Evolutionary conservation across 1,140 invertebrate genomes (phyloP), one percentile per base, ranked within the genome.

Genomic region (Aphidius ervi): DNA sequence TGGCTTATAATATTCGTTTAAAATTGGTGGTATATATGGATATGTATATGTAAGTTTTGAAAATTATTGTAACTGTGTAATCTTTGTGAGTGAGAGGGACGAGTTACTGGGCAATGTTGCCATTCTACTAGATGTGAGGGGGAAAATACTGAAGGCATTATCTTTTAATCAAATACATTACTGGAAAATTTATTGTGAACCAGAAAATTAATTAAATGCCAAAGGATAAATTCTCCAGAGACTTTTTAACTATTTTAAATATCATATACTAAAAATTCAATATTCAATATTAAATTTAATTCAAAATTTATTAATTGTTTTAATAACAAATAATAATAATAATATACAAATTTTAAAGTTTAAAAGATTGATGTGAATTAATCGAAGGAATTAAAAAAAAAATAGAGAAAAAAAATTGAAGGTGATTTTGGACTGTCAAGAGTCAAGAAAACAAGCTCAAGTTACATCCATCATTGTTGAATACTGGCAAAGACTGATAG

Each of bases 111-210:
- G 23, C 23, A 4, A 31, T 31, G 23, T 31, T 31, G 23, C 23
- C 23, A 31, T 31, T 31, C 4, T 31, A 31, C 4, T 31, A 31
- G 23, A 31, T 31, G 23, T 31, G 23, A 31, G 23, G 50, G 40
- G 45, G 23, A 55, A 65, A 74, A 71, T 68, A 72, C 70, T 70
- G 65, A 67, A 71, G 71, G 76, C 73, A 78, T 79, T 79, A 78
- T 79, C 77, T 75, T 77, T 77, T 78, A 78, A 78, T 78, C 77
- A 79, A 79, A 79, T 77, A 77, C 75, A 78, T 79, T 78, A 78
- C 72, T 66, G 71, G 23, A 76, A 77, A 79, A 79, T 78, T 79
- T 79, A 79, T 79, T 73, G 77, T 71, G 68, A 68, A 67, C 67
- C 70, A 69, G 73, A 72, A 73, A 77, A 79, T 76, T 79, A 79